Base-by-base conservation (phyloP, 2,888 invertebrate species). In the Gisinianus flammeolus region DNA sequence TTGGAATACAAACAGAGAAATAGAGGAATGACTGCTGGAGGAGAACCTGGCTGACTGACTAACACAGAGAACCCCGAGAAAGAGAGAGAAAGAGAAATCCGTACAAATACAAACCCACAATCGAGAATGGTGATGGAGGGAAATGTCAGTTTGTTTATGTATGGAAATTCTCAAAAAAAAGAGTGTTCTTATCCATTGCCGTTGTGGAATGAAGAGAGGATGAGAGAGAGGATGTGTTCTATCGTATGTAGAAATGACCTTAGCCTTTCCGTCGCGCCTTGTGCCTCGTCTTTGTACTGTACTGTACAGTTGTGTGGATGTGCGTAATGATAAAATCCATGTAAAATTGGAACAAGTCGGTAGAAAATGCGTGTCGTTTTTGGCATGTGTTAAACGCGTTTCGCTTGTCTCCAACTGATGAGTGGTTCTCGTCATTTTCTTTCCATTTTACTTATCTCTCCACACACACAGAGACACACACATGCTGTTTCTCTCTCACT, bases 71-170 rank as follows among this genome's bases (percentile, higher is more conserved):
- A n/a, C 16, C 16, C 12, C 35, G 66, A 35, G 35, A 44, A 44
- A 44, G 30, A 67, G 31, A 67, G 22, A 67, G 33, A 58, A 26
- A 68, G 19, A 35, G 68, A 35, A n/a, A 44, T 16, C 24, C 16
- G 64, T 28, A 64, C 22, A 28, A 28, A 28, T 64, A 16, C 28
- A 26, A 26, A 44, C 44, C 19, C 44, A 44, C 72, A 72, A 72
- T 44, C 54, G n/a, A 44, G 44, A 30, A 69, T 26, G 35, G 28
- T 72, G 72, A 72, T 58, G 58, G 72, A 72, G 58, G n/a, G 19
- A 30, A 56, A 54, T n/a, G 72, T 72, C 72, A 72, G 72, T 72
- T 72, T 72, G 72, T 72, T 72, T 72, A 72, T 72, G 31, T 30
- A 30, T 71, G 71, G 44, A 44, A 44, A 44, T 44, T 16, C 12